Evolutionary conservation across 2,113 vertebrate species (phyloP).

Genomic region (Riparia riparia): DNA sequence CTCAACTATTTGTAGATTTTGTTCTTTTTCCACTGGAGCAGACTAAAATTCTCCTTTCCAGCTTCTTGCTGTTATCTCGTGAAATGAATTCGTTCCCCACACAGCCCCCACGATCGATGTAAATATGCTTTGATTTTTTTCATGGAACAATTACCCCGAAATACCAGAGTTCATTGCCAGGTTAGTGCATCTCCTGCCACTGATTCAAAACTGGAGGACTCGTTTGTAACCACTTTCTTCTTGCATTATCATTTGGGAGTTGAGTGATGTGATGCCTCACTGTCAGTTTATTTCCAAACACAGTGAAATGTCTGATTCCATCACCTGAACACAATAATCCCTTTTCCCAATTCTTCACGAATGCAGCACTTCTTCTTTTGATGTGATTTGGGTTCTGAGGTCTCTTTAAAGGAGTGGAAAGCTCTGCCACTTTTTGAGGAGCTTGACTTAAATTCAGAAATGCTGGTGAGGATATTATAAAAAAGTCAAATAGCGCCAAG

Average conservation of each 20-base stretch:
- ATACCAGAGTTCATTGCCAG: slow-evolving; percentile 53
- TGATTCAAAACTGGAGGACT: not conserved
- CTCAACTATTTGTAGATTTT: not conserved
- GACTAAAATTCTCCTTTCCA: slow-evolving; percentile 28
- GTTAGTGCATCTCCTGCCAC: slow-evolving; percentile 13
- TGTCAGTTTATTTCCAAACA: not conserved
- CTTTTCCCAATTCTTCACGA: not conserved
- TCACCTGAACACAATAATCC: not conserved
- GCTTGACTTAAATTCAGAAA: not conserved
- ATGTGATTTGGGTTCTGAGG: not conserved
- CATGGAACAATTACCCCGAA: slow-evolving; percentile 44
- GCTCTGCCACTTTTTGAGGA: not conserved
- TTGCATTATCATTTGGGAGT: not conserved
- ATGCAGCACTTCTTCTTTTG: not conserved
- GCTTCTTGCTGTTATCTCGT: slow-evolving; percentile 19
- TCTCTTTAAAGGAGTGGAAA: not conserved
- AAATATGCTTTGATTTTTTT: slow-evolving; percentile 44
- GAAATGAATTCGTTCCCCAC: slow-evolving; percentile 3
- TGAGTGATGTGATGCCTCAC: not conserved
- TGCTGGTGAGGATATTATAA: not conserved
- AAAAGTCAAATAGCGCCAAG: not conserved
- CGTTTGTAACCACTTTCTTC: slow-evolving; percentile 13
- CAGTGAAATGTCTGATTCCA: not conserved
- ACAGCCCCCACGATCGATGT: slow-evolving; percentile 1
- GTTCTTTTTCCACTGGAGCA: slow-evolving; percentile 28